Evolutionary conservation across 1,140 invertebrate species (phyloP), one percentile per base, ranked within the genome.

Genomic region (Agrilus planipennis): DNA sequence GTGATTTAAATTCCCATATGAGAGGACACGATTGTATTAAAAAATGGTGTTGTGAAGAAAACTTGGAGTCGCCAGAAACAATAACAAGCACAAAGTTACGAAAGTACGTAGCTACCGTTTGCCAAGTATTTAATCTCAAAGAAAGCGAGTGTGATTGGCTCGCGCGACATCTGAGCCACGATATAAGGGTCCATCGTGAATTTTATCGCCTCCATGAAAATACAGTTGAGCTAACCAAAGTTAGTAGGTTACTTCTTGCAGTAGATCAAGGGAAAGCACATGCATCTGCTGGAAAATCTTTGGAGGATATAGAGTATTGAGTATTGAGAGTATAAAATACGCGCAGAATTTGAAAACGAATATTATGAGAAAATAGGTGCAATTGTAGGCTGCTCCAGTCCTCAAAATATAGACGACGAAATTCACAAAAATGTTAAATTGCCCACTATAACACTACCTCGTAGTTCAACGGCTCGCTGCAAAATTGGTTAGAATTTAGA

Each of bases 401-500:
- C n/a, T n/a, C n/a, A n/a, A n/a, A n/a, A n/a, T n/a, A n/a, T n/a
- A n/a, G n/a, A n/a, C n/a, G n/a, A n/a, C n/a, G n/a, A n/a, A n/a
- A n/a, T n/a, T n/a, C n/a, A n/a, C n/a, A n/a, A n/a, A n/a, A n/a
- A n/a, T 4, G 12, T 34, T 18, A 34, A 34, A 34, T 34, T 34
- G 12, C 6, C 32, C 4, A 34, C 32, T 4, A 34, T 34, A 7
- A 6, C 16, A 16, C 4, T 34, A 4, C 32, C 32, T n/a, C n/a
- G 15, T 18, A 34, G 20, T 34, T 34, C 20, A 12, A 14, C 9
- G 32, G 32, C 6, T 4, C 4, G 20, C 16, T 15, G 6, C 15
- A 34, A 34, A 5, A 34, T 18, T 34, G 32, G 32, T 12, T 34
- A 10, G 32, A 34, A 18, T 34, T 7, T 18, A 17, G 32, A 20